Evolutionary conservation across 1,140 invertebrate species (phyloP), one percentile per base, ranked within the genome.

Genomic region (Mesaphorura yosii): DNA sequence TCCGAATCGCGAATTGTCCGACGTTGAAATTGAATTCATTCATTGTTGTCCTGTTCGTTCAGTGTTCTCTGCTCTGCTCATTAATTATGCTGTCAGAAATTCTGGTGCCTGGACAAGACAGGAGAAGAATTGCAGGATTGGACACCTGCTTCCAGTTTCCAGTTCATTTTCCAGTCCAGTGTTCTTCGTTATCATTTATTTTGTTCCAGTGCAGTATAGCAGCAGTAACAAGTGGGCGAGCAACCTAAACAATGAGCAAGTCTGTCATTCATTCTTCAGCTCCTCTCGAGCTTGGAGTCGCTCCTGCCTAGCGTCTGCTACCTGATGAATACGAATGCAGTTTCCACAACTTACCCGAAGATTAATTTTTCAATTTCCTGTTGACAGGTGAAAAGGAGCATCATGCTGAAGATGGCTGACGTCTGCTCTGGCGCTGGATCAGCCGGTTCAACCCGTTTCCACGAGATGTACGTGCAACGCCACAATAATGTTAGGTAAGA

Each of bases 381-480:
- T 45, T 34, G 17, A 1, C 70, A 88, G 86, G 87, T 90, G 38
- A 91, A 91, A 68, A 74, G 86, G n/a, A 87, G 84, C 57, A 89
- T 89, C 55, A 89, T 91, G 86, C 70, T 89, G 42, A 89, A 89
- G 71, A 90, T 90, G 86, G 85, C 86, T 0, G 83, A 88, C 65
- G 84, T 83, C 10, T 88, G 85, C 66, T 82, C 84, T 59, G 82
- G 86, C 60, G 75, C 69, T 12, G 73, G 74, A 47, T 72, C 74
- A n/a, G 75, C 75, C 25, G 81, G 83, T 49, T 81, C 83, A 64
- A 84, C 78, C 1, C 75, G 84, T 40, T 97, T 96, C 68, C 91
- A 96, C 66, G 91, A 96, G 67, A 86, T 97, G 78, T 94, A 96
- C 70, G 91, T 98, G 10, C 88, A 95, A 65, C 74, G 89, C n/a